Base-by-base conservation (phyloP, 2,797 vertebrate species). In the Clarias laeviceps region DNA sequence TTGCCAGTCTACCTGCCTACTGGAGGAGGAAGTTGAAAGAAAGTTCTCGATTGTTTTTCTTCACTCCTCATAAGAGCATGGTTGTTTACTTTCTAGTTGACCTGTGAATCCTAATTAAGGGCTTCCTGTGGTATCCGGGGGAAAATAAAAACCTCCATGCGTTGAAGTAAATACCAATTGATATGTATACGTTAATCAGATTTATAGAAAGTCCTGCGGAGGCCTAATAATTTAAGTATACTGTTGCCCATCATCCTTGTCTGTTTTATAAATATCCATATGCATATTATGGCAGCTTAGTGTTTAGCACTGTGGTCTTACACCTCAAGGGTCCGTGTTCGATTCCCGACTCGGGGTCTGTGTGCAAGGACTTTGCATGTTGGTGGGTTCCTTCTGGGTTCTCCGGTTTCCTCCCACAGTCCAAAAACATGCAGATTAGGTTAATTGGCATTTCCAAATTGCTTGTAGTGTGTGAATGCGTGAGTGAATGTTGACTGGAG, bases 241-340 rank as follows among this genome's bases (percentile, higher is more conserved):
- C 64, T 37, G 59, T 29, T 59, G n/a, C 5, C 32, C 70, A 82
- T 20, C 32, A 82, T 69, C 80, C 54, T 37, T 2, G 20, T 29
- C 11, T 12, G 11, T 82, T 56, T 81, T 14, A 82, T 70, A 57
- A 82, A 82, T n/a, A 57, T 82, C 69, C 14, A 70, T 27, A 82
- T 82, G 80, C 54, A 59, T 65, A n/a, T 68, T 34, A 34, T 50
- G 45, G 45, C 9, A 11, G 9, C 9, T 50, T 50, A 12, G 45
- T 50, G 45, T 2, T 12, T 50, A 50, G 45, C 45, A 50, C 11
- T 50, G 45, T 50, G 11, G 45, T 11, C 45, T 50, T 2, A 0
- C 45, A 50, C 11, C 45, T 12, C 11, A 9, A 50, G 45, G 45
- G 2, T 50, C 45, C 0, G 2, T 12, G 45, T 12, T 50, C 11